Evolutionary conservation across 2,888 invertebrate genomes (phyloP), one percentile per base, ranked within the genome.

Genomic region (Eristalinus sepulchralis): DNA sequence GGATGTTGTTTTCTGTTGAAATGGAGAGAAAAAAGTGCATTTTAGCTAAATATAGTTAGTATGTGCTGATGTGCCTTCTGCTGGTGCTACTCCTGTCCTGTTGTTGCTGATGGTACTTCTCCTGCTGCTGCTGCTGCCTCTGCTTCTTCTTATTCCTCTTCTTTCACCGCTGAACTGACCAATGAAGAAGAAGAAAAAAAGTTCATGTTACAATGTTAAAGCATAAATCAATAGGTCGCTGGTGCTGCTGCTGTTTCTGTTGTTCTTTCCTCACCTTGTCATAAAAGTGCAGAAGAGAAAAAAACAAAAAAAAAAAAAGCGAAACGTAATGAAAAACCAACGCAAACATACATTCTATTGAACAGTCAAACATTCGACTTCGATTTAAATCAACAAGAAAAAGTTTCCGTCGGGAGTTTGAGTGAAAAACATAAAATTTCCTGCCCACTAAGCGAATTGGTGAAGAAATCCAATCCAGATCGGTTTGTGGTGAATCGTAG

Each of bases 11-110:
- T 47, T 47, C 13, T 47, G 47, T 47, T 47, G 47, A 47, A 47
- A 47, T 47, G 47, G 39, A 73, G 39, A 73, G 57, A 59, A 83
- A 82, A 82, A 86, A 86, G 67, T 85, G 85, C 79, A 86, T 79
- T 83, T 86, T 86, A 78, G 86, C 86, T 86, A 86, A 86, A 86
- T 79, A 83, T 79, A 75, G 78, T 73, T 82, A 82, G 86, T 83
- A 64, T 78, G 63, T 68, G 70, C 63, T 82, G 81, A 77, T 82
- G 81, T 82, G 59, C 77, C 60, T 47, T 60, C 73, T 34, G 66
- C 55, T 79, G 82, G 77, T 85, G 66, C 66, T 73, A 27, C 66
- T 20, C 17, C 64, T 57, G 24, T 27, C 4, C 11, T 24, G 9
- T 11, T 55, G 17, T 6, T 17, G 55, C 17, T 55, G 39, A 4